Conservation (phyloP, 2,888 invertebrate genomes). For the Athrips mouffetella region DNA sequence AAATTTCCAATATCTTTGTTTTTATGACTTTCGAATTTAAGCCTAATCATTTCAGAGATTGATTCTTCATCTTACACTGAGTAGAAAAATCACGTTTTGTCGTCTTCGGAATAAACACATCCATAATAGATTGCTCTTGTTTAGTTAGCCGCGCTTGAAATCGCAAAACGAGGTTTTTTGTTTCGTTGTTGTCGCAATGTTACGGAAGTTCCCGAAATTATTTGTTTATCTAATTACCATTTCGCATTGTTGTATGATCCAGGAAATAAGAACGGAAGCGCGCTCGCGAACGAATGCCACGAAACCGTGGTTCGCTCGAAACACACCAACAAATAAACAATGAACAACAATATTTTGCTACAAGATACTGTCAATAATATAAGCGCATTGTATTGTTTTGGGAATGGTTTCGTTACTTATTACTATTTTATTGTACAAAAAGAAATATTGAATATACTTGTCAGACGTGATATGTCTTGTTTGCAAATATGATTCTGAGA, state of each 20-base stretch:
- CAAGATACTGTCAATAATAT: constrained; percentile 3
- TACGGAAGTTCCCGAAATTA: constrained; percentile 39
- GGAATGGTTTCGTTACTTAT: no score
- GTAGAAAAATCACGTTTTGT: not conserved
- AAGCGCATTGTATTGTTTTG: no score
- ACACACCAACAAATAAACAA: constrained; percentile 12
- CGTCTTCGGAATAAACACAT: no score
- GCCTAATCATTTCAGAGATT: no score
- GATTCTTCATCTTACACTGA: not conserved
- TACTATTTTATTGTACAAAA: no score
- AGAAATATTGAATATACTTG: no score
- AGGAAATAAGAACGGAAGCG: constrained; percentile 42
- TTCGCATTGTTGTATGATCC: constrained; percentile 46
- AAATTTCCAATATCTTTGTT: no score
- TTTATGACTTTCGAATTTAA: no score
- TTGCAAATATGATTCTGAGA: no score
- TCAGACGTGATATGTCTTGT: no score
- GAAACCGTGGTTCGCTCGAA: constrained; percentile 22
- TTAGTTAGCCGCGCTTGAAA: constrained; percentile 20
- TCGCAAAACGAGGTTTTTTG: constrained; percentile 37
- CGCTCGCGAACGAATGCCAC: constrained; percentile 38
- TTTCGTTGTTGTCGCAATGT: constrained; percentile 31
- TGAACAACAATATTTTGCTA: constrained; percentile 17
- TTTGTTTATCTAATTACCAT: constrained; percentile 51
- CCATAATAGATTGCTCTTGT: not conserved